These are phyloP conservation scores for Steinernema carpocapsae DNA, from an alignment of 2,888 invertebrate species.

Conservation along the genomic window DNA sequence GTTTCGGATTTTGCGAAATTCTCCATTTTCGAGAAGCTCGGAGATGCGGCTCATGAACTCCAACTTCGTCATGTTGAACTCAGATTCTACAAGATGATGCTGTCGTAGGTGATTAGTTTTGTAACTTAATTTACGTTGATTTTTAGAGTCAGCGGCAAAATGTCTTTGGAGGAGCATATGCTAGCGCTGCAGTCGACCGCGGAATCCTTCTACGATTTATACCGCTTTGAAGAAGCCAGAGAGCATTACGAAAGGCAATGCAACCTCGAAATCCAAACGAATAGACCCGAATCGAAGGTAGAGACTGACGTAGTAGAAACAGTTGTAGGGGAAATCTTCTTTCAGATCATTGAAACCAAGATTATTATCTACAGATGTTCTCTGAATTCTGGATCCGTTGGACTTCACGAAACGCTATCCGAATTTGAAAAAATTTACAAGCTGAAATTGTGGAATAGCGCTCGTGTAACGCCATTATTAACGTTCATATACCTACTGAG, in stretches of 20 bases:
- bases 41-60: background rate
- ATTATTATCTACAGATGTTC: background rate
- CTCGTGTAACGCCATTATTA: background rate
- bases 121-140: background rate
- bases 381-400: background rate
- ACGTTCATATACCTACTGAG: background rate
- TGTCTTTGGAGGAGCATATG: background rate
- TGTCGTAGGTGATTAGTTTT: background rate
- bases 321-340: background rate
- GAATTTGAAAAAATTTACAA: slow-evolving; percentile 5
- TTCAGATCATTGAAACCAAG: background rate
- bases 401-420: background rate
- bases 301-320: background rate
- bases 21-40: background rate
- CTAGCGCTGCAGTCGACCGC: background rate
- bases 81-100: background rate
- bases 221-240: background rate
- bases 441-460: background rate
- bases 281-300: background rate
- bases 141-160: background rate
- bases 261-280: background rate
- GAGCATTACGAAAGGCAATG: background rate
- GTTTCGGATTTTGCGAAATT: background rate
- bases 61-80: background rate
- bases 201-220: background rate